These are phyloP conservation scores for Hypolimnas misippus DNA, from an alignment of 2,888 invertebrate genomes.

Conservation along the genomic window DNA sequence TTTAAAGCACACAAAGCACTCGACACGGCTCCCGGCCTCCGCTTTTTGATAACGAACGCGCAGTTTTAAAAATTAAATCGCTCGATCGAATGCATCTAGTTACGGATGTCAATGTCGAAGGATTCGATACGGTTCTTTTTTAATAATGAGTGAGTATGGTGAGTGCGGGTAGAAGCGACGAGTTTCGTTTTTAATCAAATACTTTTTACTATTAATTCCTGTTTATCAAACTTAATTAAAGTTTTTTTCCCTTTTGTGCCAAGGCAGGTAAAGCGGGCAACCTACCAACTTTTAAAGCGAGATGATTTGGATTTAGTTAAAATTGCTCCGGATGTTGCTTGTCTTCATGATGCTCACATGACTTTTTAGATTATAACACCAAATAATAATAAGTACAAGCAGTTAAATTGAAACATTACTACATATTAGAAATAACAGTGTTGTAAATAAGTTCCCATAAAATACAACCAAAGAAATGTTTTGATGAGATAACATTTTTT, in stretches of 20 bases:
- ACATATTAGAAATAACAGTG: too few relatives aligned
- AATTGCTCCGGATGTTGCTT: too few relatives aligned
- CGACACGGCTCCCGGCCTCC: slow-evolving; percentile 71
- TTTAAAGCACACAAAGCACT: slow-evolving; percentile 78
- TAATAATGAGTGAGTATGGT: slow-evolving; percentile 26
- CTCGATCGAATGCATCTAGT: slow-evolving; percentile 52
- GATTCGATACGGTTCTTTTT: slow-evolving; percentile 53
- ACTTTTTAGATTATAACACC: too few relatives aligned
- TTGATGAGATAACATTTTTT: neutral
- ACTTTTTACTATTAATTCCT: slow-evolving; percentile 4
- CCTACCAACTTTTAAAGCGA: too few relatives aligned
- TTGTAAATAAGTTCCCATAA: neutral
- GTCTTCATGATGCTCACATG: too few relatives aligned
- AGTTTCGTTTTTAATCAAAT: slow-evolving; percentile 32
- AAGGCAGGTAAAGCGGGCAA: too few relatives aligned
- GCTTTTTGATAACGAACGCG: slow-evolving; percentile 68
- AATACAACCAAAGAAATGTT: neutral
- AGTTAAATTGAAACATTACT: too few relatives aligned
- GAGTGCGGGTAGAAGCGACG: slow-evolving; percentile 31
- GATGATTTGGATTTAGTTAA: too few relatives aligned
- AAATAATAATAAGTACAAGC: too few relatives aligned
- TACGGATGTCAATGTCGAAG: slow-evolving; percentile 55
- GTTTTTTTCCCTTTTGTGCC: slow-evolving; percentile 7
- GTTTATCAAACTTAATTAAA: slow-evolving; percentile 29
- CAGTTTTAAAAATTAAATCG: slow-evolving; percentile 60